Percentiles rank a stretch among this genome's conserved stretches.
phyloP scores from a whole-genome alignment of 2,888 invertebrate genomes.

The Hanleya hanleyi region DNA sequence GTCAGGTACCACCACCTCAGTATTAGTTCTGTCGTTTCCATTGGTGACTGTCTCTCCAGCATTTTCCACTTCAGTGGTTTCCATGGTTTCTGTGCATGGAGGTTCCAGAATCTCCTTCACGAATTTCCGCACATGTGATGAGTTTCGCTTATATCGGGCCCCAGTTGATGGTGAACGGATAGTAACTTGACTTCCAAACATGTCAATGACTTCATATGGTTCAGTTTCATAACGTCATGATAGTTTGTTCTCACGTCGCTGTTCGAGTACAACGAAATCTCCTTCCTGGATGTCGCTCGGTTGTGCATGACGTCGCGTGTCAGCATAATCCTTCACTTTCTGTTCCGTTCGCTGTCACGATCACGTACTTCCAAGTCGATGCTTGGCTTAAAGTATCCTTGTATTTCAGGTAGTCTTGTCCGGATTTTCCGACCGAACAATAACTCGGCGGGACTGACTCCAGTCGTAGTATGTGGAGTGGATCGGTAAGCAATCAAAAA shows the following conservation, averaged over 20 bases:
- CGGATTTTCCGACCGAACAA: slow-evolving; percentile 31
- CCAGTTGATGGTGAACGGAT: slow-evolving; percentile 2
- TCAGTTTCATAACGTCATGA: slow-evolving; percentile 15
- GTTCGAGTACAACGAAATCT: slow-evolving; percentile 26
- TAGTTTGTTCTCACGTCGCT: slow-evolving; percentile 21
- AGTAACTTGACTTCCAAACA: slow-evolving; percentile 9
- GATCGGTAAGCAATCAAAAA: slow-evolving; percentile 32
- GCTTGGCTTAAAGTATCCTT: background rate
- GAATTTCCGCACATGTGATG: background rate
- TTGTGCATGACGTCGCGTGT: background rate
- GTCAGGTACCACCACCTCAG: too few species aligned
- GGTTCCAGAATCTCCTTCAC: too few species aligned
- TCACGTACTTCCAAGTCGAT: slow-evolving; percentile 8
- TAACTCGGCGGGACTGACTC: slow-evolving; percentile 34
- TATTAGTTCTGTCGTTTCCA: too few species aligned
- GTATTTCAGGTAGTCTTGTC: slow-evolving; percentile 32
- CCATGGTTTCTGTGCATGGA: too few species aligned
- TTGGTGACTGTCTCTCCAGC: too few species aligned
- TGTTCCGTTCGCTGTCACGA: slow-evolving; percentile 8
- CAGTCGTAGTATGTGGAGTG: slow-evolving; percentile 39
- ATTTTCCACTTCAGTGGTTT: too few species aligned
- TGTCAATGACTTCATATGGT: slow-evolving; percentile 15
- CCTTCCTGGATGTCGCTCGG: slow-evolving; percentile 17
- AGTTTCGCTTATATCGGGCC: background rate
- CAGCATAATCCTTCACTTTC: slow-evolving; percentile 16